Evolutionary conservation across 2,888 invertebrate species (phyloP).

Genomic region (Luffia ferchaultella): DNA sequence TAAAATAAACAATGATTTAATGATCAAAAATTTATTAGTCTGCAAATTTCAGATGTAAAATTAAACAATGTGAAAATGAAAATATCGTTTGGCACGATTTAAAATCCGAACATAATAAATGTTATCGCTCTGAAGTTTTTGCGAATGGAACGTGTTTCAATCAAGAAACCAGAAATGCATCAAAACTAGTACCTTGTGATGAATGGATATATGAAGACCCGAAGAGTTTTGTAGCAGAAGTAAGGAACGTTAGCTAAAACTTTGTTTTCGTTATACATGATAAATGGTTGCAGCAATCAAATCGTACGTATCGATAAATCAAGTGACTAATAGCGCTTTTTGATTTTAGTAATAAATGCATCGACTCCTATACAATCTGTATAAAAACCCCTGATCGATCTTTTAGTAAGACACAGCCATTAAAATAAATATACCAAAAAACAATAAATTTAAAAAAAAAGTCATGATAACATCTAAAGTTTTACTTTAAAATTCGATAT

Average conservation of each 20-base stretch:
- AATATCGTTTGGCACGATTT: conserved; percentile 19
- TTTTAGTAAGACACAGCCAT: no score
- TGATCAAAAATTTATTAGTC: no score
- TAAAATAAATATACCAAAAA: no score
- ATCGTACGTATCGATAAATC: neutral
- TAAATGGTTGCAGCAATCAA: neutral
- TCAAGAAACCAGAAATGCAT: conserved; percentile 16
- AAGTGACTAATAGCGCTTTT: no score
- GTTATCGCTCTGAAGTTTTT: conserved; percentile 17
- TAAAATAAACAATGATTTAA: no score
- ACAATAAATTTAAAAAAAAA: no score
- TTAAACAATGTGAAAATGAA: conserved; percentile 19
- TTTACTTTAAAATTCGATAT: no score
- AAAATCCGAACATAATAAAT: conserved; percentile 17
- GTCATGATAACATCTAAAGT: no score
- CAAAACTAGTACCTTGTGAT: conserved; percentile 14
- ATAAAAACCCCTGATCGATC: no score
- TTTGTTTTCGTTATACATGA: neutral
- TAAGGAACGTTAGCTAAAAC: neutral
- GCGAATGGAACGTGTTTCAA: conserved; percentile 15
- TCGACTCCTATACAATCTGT: no score
- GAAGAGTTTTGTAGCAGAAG: conserved; percentile 18
- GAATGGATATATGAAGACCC: conserved; percentile 23
- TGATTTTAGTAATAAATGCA: no score
- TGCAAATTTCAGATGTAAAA: conserved; percentile 23